These are phyloP conservation scores for Odocoileus hemionus DNA, from an alignment of 2,113 vertebrate genomes.

Conservation along the genomic window DNA sequence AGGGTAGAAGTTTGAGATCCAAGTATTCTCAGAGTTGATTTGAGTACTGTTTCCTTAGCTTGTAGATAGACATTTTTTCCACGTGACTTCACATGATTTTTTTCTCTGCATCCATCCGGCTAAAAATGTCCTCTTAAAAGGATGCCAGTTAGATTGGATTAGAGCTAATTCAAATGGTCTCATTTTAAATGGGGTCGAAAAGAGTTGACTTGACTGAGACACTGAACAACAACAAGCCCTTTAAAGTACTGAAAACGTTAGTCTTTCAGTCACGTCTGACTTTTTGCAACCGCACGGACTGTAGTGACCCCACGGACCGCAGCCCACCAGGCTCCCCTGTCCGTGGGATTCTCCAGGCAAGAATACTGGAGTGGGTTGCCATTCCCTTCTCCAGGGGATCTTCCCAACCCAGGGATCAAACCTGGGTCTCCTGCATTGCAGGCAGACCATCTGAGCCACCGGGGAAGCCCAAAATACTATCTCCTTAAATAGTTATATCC, in stretches of 20 bases:
- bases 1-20: not conserved
- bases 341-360: not conserved
- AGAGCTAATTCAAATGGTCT: not conserved
- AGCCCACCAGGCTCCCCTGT: not conserved
- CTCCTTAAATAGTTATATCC: not conserved
- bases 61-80: not conserved
- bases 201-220: not conserved
- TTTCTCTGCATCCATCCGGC: not conserved
- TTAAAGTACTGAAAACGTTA: not conserved
- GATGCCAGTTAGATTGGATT: not conserved
- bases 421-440: not conserved
- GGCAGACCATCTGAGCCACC: not conserved
- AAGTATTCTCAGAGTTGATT: not conserved
- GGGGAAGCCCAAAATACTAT: not conserved
- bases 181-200: not conserved
- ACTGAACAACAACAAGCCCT: not conserved
- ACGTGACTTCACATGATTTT: not conserved
- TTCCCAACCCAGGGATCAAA: not conserved
- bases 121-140: not conserved
- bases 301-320: not conserved
- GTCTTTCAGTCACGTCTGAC: not conserved
- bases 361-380: not conserved
- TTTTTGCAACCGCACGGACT: not conserved
- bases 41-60: not conserved
- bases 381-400: not conserved